Percentiles rank a stretch among this genome's conserved stretches.
These are phyloP conservation scores for Pseudolaguvia tuberculata DNA, from an alignment of 2,113 vertebrate species.

Conservation along the genomic window DNA sequence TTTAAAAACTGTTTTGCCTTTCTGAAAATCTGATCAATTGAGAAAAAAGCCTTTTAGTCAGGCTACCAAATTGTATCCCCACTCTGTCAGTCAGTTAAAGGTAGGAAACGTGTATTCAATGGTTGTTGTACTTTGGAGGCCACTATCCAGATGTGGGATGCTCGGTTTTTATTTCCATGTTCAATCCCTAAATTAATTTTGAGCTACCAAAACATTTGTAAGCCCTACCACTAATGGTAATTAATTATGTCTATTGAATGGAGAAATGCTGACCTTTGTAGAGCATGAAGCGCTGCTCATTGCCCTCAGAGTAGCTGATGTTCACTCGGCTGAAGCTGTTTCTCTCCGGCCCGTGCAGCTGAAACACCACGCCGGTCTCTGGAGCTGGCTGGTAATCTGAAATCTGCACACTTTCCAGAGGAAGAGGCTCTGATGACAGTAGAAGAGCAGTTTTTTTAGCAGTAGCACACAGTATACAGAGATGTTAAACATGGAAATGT, in stretches of 20 bases:
- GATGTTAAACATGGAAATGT: background rate
- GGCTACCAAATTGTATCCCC: too few species aligned
- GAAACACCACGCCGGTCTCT: slow-evolving; percentile 90
- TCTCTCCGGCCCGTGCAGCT: slow-evolving; percentile 82
- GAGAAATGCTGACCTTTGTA: slow-evolving; percentile 83
- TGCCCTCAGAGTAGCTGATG: slow-evolving; percentile 90
- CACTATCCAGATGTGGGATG: too few species aligned
- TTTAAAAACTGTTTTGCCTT: slow-evolving; percentile 91
- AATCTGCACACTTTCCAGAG: slow-evolving; percentile 78
- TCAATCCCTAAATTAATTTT: too few species aligned
- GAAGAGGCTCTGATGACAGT: slow-evolving; percentile 78
- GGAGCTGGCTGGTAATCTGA: slow-evolving; percentile 85
- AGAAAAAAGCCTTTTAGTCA: background rate
- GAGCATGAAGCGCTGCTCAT: slow-evolving; percentile 77
- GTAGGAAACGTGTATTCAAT: too few species aligned
- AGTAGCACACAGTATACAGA: background rate
- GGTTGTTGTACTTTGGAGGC: too few species aligned
- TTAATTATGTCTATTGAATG: background rate
- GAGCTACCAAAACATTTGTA: too few species aligned
- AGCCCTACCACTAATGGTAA: too few species aligned
- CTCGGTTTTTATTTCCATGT: too few species aligned
- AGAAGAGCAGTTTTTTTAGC: background rate
- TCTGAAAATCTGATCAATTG: slow-evolving; percentile 77
- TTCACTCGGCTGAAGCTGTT: slow-evolving; percentile 92
- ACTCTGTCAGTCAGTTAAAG: too few species aligned